A percentile compares a stretch with the other conserved stretches of the same genome.
phyloP scores from a whole-genome alignment of 92 coral and sea anemone genomes.

The Blastomussa wellsi region DNA sequence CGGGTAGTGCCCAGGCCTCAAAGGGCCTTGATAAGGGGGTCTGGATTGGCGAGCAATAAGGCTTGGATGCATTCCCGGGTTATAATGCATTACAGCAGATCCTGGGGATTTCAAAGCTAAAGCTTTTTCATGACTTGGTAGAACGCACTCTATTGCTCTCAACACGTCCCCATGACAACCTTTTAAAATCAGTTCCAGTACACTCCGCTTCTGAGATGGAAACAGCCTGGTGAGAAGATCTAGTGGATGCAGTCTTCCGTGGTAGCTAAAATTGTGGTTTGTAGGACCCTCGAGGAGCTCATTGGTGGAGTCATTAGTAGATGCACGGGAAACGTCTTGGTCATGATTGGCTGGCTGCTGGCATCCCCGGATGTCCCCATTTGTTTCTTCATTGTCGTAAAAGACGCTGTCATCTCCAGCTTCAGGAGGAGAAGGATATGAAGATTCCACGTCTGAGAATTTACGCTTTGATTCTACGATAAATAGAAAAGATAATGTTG shows the following conservation, averaged over 20 bases:
- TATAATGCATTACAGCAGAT: constrained; percentile 59
- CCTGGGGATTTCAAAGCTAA: constrained; percentile 68
- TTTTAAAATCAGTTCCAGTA: constrained; percentile 86
- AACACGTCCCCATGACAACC: constrained; percentile 93
- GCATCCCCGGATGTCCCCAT: constrained; percentile 36
- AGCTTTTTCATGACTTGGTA: constrained; percentile 97
- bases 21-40: constrained; percentile 57
- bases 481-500: background rate
- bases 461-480: constrained; percentile 47
- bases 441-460: constrained; percentile 52
- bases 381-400: constrained; percentile 53
- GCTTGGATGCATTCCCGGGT: constrained; percentile 61
- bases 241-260: constrained; percentile 70
- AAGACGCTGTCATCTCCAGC: constrained; percentile 75
- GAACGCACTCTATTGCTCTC: constrained; percentile 87
- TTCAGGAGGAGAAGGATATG: constrained; percentile 64
- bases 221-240: constrained; percentile 89
- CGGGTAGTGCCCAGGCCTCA: constrained; percentile 63
- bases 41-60: constrained; percentile 63
- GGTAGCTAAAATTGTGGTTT: background rate
- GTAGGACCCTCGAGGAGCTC: constrained; percentile 21
- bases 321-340: constrained; percentile 19
- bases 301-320: background rate
- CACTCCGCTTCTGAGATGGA: constrained; percentile 92
- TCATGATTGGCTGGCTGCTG: constrained; percentile 43